phyloP scores from a whole-genome alignment of 2,113 vertebrate genomes.

The Bufo gargarizans region DNA sequence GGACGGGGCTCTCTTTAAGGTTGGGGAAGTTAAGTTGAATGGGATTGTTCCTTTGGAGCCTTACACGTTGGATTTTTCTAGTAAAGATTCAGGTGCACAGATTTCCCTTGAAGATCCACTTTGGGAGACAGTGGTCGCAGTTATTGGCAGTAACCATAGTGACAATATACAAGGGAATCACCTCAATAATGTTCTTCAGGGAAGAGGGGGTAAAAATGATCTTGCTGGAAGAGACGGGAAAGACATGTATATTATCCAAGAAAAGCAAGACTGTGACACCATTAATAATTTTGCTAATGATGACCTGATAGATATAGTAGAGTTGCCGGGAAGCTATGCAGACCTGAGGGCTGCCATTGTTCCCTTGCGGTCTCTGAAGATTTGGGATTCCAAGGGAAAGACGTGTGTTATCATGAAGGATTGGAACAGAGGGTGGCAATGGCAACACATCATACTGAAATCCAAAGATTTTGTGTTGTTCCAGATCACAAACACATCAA shows the following conservation, averaged over 20 bases:
- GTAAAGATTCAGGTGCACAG: no score
- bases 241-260: conserved; percentile 28
- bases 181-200: conserved; percentile 11
- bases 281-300: conserved; percentile 33
- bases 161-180: conserved; percentile 19
- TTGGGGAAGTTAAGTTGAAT: not conserved
- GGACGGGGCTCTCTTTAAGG: not conserved
- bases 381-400: not conserved
- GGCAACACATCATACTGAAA: not conserved
- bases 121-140: conserved; percentile 13
- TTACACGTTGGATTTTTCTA: conserved; percentile 11
- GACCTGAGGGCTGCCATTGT: not conserved
- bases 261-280: conserved; percentile 1
- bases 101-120: not conserved
- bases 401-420: conserved; percentile 18
- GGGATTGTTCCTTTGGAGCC: not conserved
- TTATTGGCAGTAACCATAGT: not conserved
- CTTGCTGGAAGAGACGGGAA: conserved; percentile 19
- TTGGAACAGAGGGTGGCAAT: conserved; percentile 21
- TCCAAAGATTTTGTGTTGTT: conserved; percentile 2
- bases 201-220: not conserved
- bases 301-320: conserved; percentile 8
- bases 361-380: not conserved
- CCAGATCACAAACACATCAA: not conserved
- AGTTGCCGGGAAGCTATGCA: not conserved